Conservation (phyloP, 2,113 vertebrate genomes). For the Psammodynastes pulverulentus region DNA sequence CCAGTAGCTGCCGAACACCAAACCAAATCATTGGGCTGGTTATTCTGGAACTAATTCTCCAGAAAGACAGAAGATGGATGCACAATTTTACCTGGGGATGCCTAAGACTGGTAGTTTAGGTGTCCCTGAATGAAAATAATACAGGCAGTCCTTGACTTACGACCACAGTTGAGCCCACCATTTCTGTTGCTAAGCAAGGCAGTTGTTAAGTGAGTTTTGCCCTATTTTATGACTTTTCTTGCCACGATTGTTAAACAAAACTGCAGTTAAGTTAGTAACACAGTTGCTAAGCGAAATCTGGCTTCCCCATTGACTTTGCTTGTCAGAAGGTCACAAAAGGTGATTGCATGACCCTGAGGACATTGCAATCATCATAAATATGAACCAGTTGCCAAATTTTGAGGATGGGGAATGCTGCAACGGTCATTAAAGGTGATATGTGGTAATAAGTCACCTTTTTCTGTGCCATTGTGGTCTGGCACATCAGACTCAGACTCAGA, state of each 20-base stretch:
- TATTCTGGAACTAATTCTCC: not conserved
- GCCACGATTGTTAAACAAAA: too few species aligned
- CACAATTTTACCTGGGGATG: not conserved
- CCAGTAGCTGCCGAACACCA: not conserved
- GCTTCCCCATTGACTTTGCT: too few species aligned
- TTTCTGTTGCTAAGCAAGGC: too few species aligned
- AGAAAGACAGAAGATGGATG: not conserved
- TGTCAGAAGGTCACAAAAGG: too few species aligned
- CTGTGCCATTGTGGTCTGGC: not conserved
- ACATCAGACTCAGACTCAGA: not conserved
- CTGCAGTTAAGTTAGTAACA: too few species aligned
- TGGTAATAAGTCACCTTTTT: not conserved
- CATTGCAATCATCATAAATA: too few species aligned
- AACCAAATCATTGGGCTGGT: not conserved
- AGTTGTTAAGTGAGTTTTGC: too few species aligned
- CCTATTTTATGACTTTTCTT: too few species aligned
- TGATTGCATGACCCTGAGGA: too few species aligned
- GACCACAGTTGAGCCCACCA: not conserved
- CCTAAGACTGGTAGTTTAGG: not conserved
- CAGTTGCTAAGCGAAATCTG: too few species aligned
- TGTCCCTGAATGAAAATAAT: not conserved
- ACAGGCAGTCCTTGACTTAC: not conserved
- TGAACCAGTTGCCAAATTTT: not conserved
- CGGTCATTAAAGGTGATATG: not conserved
- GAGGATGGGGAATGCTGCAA: not conserved